Evolutionary conservation across 2,113 vertebrate species (phyloP), one percentile per base, ranked within the genome.

Genomic region (Anguilla rostrata): DNA sequence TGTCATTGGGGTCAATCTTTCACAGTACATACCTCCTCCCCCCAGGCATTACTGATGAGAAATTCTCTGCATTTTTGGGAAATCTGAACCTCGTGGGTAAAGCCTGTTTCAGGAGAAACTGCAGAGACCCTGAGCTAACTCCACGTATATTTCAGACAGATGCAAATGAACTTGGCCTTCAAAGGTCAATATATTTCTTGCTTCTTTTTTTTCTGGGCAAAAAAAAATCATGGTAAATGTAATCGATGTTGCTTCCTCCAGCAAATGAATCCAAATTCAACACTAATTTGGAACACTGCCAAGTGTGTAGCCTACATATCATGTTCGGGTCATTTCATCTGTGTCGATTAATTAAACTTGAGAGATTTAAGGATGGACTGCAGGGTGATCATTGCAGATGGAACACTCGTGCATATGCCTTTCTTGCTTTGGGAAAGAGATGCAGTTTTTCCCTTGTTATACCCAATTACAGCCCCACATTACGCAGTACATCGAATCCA

Each of bases 401-500:
- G 71, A 75, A 75, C 9, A 66, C 16, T 66, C 18, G 0, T 26
- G 22, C 18, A 66, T 2, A 66, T 1, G 60, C 26, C 60, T 66
- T 66, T 53, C 9, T 66, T 20, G 9, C 71, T 75, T 75, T 9
- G n/a, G n/a, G 4, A 34, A 60, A 34, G 29, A 40, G 53, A 39
- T 83, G 53, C 0, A 20, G 56, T 83, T 83, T 60, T 63, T 39
- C 82, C 43, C 49, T 20, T 29, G 22, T 49, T 39, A 18, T 39
- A 3, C n/a, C 82, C 4, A 18, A 16, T 83, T 39, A 15, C 56
- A 39, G 49, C 53, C 53, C 53, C 34, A 34, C 9, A 5, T 75
- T 75, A 34, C n/a, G n/a, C 20, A 60, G n/a, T 41, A 83, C 34
- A 46, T 60, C n/a, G 63, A n/a, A 83, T 39, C 53, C 82, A 83